These are phyloP conservation scores for Parascotia fuliginaria DNA, from an alignment of 2,888 invertebrate genomes.

Conservation along the genomic window DNA sequence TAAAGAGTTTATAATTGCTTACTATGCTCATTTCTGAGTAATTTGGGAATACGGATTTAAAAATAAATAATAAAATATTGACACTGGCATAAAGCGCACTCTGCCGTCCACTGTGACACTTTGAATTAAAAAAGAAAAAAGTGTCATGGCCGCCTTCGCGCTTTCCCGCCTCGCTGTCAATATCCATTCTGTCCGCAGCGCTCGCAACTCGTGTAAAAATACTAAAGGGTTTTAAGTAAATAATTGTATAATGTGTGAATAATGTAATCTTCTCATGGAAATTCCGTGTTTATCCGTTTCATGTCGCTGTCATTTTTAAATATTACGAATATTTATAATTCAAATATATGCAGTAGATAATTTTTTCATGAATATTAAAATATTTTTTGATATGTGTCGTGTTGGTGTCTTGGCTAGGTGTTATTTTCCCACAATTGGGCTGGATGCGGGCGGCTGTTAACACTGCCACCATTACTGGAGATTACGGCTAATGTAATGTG, in stretches of 20 bases:
- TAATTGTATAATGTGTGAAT: slow-evolving; percentile 52
- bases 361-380: slow-evolving; percentile 42
- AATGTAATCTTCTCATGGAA: slow-evolving; percentile 48
- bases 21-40: slow-evolving; percentile 36
- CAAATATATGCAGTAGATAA: slow-evolving; percentile 27
- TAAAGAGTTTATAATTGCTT: slow-evolving; percentile 40
- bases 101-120: slow-evolving; percentile 53
- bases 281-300: slow-evolving; percentile 34
- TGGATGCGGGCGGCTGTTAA: slow-evolving; percentile 60
- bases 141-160: slow-evolving; percentile 61
- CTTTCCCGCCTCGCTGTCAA: slow-evolving; percentile 69
- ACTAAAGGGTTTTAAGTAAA: slow-evolving; percentile 52
- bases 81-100: slow-evolving; percentile 57
- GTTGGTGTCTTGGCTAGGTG: slow-evolving; percentile 14
- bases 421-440: slow-evolving; percentile 58
- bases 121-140: slow-evolving; percentile 66
- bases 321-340: slow-evolving; percentile 34
- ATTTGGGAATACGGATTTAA: slow-evolving; percentile 32
- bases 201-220: slow-evolving; percentile 56
- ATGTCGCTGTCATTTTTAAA: slow-evolving; percentile 39
- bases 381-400: slow-evolving; percentile 22
- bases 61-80: slow-evolving; percentile 38
- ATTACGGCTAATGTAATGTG: slow-evolving; percentile 82
- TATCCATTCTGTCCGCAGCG: slow-evolving; percentile 56
- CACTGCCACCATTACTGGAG: slow-evolving; percentile 75